Evolutionary conservation across 2,888 invertebrate species (phyloP).

Genomic region (Xestia xanthographa): DNA sequence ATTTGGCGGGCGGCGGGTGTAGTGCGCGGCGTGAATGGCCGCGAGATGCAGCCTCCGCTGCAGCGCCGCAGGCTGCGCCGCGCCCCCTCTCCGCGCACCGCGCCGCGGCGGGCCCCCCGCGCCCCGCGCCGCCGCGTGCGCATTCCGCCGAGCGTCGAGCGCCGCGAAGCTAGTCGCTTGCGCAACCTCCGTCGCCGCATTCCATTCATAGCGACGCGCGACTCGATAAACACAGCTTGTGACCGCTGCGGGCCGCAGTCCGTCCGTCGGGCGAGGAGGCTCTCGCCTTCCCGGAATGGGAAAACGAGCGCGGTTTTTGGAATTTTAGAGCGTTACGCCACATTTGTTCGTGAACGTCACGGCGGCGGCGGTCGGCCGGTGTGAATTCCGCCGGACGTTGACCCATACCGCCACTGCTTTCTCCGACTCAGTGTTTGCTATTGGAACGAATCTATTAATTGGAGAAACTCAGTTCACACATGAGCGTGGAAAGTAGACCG

Average conservation of each 20-base stretch:
- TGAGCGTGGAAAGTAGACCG: slow-evolving; percentile 89
- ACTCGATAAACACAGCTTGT: slow-evolving; percentile 73
- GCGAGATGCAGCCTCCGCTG: slow-evolving; percentile 86
- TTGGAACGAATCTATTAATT: slow-evolving; percentile 91
- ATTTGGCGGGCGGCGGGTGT: slow-evolving; percentile 84
- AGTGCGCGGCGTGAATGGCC: slow-evolving; percentile 87
- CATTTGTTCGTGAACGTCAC: slow-evolving; percentile 88
- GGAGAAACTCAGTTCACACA: slow-evolving; percentile 90
- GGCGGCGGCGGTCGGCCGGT: slow-evolving; percentile 86
- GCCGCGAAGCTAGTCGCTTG: slow-evolving; percentile 84
- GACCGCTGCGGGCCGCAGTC: slow-evolving; percentile 61
- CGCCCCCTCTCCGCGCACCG: slow-evolving; percentile 66
- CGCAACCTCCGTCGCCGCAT: slow-evolving; percentile 89
- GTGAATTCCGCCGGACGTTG: slow-evolving; percentile 88
- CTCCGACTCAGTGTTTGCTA: slow-evolving; percentile 89
- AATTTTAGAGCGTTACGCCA: slow-evolving; percentile 88
- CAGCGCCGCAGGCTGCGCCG: slow-evolving; percentile 74
- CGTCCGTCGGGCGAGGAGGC: slow-evolving; percentile 58
- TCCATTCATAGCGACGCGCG: slow-evolving; percentile 88
- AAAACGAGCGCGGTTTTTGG: slow-evolving; percentile 84
- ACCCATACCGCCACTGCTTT: slow-evolving; percentile 87
- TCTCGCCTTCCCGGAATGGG: slow-evolving; percentile 82
- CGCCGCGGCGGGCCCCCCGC: slow-evolving; percentile 64
- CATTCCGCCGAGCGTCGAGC: slow-evolving; percentile 82
- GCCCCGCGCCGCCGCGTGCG: slow-evolving; percentile 69